Percentiles rank a stretch among this genome's conserved stretches.
phyloP scores from a whole-genome alignment of 1,140 invertebrate species.

The Lepidostoma basale region DNA sequence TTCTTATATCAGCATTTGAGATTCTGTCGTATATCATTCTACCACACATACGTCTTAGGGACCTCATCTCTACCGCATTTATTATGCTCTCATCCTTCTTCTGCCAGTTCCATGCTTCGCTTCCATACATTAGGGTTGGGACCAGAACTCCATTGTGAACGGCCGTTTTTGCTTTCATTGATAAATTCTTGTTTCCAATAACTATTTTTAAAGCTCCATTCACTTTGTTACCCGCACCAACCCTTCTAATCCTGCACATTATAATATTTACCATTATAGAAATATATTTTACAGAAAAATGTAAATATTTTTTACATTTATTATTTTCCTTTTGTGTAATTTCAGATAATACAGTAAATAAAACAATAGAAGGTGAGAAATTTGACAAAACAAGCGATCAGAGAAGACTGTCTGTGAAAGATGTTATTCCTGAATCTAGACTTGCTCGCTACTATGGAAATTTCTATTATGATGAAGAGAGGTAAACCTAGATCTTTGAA shows the following conservation, averaged over 20 bases:
- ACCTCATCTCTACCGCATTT: no score
- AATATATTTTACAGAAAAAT: neutral
- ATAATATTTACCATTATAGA: neutral
- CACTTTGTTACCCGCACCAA: neutral
- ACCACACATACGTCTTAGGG: no score
- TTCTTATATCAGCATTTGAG: no score
- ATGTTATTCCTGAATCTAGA: slow-evolving; percentile 28
- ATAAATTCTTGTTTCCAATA: neutral
- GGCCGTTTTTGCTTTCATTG: neutral
- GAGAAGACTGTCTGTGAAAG: neutral
- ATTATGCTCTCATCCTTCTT: no score
- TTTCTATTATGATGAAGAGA: slow-evolving; percentile 28
- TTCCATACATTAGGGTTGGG: no score
- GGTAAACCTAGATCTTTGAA: neutral
- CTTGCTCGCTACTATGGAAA: slow-evolving; percentile 32
- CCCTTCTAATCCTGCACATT: neutral
- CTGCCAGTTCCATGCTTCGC: no score
- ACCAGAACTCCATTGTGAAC: no score
- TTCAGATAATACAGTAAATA: neutral
- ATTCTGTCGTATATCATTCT: no score
- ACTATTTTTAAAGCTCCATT: neutral
- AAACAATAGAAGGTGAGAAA: neutral
- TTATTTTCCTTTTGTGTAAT: neutral
- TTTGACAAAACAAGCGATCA: neutral
- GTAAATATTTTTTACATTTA: neutral